Evolutionary conservation across 2,113 vertebrate genomes (phyloP).

Genomic region (Ia io): DNA sequence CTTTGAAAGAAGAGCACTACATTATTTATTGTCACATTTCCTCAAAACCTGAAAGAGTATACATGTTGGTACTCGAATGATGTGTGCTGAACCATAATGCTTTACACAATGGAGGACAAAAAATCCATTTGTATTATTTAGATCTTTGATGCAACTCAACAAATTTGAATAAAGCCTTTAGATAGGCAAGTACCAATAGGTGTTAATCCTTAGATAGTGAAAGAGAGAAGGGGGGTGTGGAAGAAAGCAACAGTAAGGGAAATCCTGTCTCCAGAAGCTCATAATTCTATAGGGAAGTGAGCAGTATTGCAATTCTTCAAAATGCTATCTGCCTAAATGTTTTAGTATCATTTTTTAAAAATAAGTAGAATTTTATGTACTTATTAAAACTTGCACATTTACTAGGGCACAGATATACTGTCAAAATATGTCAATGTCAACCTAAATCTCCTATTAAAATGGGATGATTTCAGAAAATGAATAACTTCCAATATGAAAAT

Average conservation of each 20-base stretch:
- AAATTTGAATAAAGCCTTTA: not conserved
- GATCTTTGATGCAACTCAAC: not conserved
- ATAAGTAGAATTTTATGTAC: not conserved
- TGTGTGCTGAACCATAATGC: not conserved
- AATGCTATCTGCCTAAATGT: not conserved
- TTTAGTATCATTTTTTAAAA: not conserved
- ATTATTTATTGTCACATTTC: conserved; percentile 42
- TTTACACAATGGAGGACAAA: not conserved
- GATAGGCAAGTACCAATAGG: not conserved
- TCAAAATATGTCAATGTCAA: not conserved
- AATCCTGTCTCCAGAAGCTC: not conserved
- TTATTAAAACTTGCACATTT: not conserved
- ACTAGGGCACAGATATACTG: not conserved
- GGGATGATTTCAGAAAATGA: not conserved
- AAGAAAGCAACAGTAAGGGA: not conserved
- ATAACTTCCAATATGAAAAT: not conserved
- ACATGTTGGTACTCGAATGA: not conserved
- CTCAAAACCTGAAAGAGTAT: not conserved
- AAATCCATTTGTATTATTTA: not conserved
- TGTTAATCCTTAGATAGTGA: not conserved
- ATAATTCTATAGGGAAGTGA: not conserved
- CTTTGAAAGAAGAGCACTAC: not conserved
- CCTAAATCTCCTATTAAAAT: not conserved
- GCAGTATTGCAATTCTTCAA: not conserved
- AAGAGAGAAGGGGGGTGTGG: not conserved